Evolutionary conservation across 2,113 vertebrate species (phyloP), one percentile per base, ranked within the genome.

Genomic region (Prochilodus magdalenae): DNA sequence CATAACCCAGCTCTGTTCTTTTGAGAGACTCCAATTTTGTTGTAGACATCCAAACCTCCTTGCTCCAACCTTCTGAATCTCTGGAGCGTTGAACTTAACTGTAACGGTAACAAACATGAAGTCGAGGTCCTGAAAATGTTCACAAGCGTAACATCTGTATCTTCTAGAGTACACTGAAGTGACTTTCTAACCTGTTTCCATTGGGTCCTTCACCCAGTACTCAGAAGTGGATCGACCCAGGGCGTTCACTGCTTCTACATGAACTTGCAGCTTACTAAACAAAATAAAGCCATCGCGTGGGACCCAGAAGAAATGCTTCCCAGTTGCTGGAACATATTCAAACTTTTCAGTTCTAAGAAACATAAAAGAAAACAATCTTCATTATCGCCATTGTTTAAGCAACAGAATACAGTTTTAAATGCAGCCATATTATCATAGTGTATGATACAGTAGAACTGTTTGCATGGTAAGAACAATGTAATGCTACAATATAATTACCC

Each of bases 211-310:
- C 80, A 49, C 47, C 40, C 97, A 85, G 0, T 44, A 86, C 16
- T 75, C 67, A 0, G 97, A 97, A 29, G 85, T 75, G 0, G 87
- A 83, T 0, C 87, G 90, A 66, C 97, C 97, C 24, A 98, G 89
- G 0, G 86, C 88, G 10, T 99, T 99, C 84, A 85, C 65, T 2
- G 90, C 95, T 3, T 88, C 91, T 60, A 99, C 95, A 82, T 92
- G 95, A 85, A 99, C 85, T 74, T 92, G 82, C 90, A 97, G 94
- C 0, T 92, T 76, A 53, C 83, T 84, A 84, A 92, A 96, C 0
- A 95, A 36, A 22, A 53, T 29, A 18, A 96, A 94, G 75, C 86
- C 88, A 2, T 0, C 13, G 6, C 96, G 96, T 0, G 92, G 92
- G 85, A 99, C 94, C 2, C 69, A 90, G 81, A 91, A 95, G 81